Base-by-base conservation (phyloP, 2,113 vertebrate species). In the Dinomys branickii region DNA sequence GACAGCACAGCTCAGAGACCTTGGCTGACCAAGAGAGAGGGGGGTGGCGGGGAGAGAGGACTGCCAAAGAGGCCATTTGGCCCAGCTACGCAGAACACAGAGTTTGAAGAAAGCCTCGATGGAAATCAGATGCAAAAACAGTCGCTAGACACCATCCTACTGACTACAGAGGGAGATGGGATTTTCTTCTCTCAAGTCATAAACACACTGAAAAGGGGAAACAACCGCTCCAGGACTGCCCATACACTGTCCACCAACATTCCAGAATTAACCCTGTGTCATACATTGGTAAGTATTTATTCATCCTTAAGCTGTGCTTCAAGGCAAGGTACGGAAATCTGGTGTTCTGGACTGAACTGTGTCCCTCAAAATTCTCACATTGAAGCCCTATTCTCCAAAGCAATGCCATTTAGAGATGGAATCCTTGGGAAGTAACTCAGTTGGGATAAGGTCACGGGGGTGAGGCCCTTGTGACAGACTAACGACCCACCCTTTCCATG, bases 91-190 rank as follows among this genome's bases (percentile, higher is more conserved):
- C 3, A 4, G 65, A 47, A 58, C 44, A 69, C 69, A 65, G 69
- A 91, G 19, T 58, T 63, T 85, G 38, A 78, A 97, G 88, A 87
- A 92, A 94, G 47, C 5, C 59, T 88, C 59, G 65, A 82, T n/a
- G 13, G 63, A 95, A 92, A 88, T 83, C 65, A 90, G 84, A 92
- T 7, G 30, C 35, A 19, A 35, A 92, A 85, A 85, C 35, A 77
- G 52, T 38, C 33, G 58, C 54, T 8, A 89, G 56, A 65, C 38
- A 63, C 88, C 30, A 94, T 30, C 89, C 59, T 63, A 75, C 28
- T 24, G 67, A 88, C 41, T 61, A 85, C 1, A 78, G 17, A 54
- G 59, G 33, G 50, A 35, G 38, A 10, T 4, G 35, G 22, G 19
- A 10, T 0, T 75, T 88, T 93, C 73, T 85, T 24, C 44, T 90